phyloP scores from a whole-genome alignment of 2,797 vertebrate genomes.

The Mastacembelus armatus region DNA sequence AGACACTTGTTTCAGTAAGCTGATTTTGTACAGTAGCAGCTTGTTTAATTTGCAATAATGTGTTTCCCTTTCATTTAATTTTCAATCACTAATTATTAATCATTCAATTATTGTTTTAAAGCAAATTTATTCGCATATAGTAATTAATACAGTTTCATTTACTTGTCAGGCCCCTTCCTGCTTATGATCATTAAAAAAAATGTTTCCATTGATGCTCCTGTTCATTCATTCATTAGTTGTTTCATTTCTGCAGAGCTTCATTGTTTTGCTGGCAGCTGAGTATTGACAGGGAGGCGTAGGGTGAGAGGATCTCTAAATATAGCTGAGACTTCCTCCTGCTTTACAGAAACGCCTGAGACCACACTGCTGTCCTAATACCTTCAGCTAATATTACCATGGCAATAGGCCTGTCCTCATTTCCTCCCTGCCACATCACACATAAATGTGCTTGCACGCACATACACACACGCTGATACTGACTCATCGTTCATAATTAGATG shows the following conservation, averaged over 20 bases:
- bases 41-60: conserved; percentile 43
- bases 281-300: conserved; percentile 40
- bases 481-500: conserved; percentile 74
- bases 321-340: conserved; percentile 69
- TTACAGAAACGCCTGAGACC: conserved; percentile 69
- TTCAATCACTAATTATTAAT: conserved; percentile 45
- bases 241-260: conserved; percentile 38
- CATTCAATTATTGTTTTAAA: conserved; percentile 23
- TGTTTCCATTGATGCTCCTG: neutral
- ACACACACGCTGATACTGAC: conserved; percentile 36
- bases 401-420: conserved; percentile 74
- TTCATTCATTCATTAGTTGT: conserved; percentile 35
- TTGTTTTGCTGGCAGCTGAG: conserved; percentile 64
- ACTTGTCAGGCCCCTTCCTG: no score
- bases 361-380: conserved; percentile 66
- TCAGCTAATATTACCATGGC: conserved; percentile 75
- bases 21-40: conserved; percentile 30
- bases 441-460: neutral
- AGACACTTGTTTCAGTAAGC: conserved; percentile 37
- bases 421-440: conserved; percentile 47
- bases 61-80: conserved; percentile 36
- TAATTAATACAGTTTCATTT: neutral
- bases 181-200: no score
- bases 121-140: conserved; percentile 22
- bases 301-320: conserved; percentile 72